These are phyloP conservation scores for Drosophila sturtevanti DNA, from an alignment of 1,140 invertebrate genomes.

Conservation along the genomic window DNA sequence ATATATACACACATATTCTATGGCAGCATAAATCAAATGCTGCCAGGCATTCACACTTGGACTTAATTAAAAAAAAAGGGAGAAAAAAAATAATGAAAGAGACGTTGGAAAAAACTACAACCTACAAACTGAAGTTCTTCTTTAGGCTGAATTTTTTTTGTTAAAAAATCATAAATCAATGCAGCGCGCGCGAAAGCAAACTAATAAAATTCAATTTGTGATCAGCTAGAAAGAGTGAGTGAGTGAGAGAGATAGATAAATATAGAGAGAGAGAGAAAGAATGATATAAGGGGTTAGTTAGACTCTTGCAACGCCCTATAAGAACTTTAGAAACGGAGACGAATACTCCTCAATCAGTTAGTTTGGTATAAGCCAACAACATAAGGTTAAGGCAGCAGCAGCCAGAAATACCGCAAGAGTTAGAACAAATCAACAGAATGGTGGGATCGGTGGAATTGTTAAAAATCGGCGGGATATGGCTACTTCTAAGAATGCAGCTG, in stretches of 20 bases:
- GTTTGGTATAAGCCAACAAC: background rate
- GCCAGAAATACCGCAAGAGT: slow-evolving; percentile 59
- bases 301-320: slow-evolving; percentile 64
- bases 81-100: background rate
- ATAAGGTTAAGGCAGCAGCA: background rate
- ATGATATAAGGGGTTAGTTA: background rate
- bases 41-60: slow-evolving; percentile 54
- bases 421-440: slow-evolving; percentile 39
- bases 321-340: slow-evolving; percentile 17
- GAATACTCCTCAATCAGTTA: slow-evolving; percentile 53
- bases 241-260: background rate
- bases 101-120: slow-evolving; percentile 1
- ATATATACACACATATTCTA: slow-evolving; percentile 27
- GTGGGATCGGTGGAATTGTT: background rate
- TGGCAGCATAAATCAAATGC: slow-evolving; percentile 67
- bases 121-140: slow-evolving; percentile 39
- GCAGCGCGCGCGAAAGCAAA: slow-evolving; percentile 57
- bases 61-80: slow-evolving; percentile 69
- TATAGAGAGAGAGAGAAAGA: background rate
- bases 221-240: slow-evolving; percentile 35
- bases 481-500: slow-evolving; percentile 70
- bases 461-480: slow-evolving; percentile 27
- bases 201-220: slow-evolving; percentile 78
- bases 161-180: slow-evolving; percentile 76
- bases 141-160: slow-evolving; percentile 26